Evolutionary conservation across 2,888 invertebrate genomes (phyloP), one percentile per base, ranked within the genome.

Genomic region (Spilarctia lutea): DNA sequence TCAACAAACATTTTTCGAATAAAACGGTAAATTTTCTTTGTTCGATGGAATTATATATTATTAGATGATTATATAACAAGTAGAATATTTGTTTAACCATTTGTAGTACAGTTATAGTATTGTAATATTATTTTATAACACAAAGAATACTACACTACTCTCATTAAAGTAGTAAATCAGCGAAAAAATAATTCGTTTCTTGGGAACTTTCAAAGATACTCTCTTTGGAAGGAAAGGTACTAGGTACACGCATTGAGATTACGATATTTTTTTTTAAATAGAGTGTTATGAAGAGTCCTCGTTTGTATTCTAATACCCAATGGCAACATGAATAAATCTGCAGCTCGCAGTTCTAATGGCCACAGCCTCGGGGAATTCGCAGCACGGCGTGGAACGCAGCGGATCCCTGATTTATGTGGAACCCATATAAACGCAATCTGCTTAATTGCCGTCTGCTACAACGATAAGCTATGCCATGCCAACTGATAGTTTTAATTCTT

Each of bases 341-440:
- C 71, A 24, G 65, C 42, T 73, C 89, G 88, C 88, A 33, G 6
- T 63, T 84, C 78, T 83, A 71, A 65, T 86, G 86, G 92, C 91
- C 91, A 69, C 52, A 82, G 78, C 83, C 78, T 82, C 75, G 81
- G 89, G 91, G 91, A 93, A 91, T 90, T 90, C 89, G 85, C 87
- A 88, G 83, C 87, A 84, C 86, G 82, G 83, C 89, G 86, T 86
- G 87, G 88, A 91, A 87, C 91, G 90, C 90, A 89, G 83, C 85
- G 90, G 91, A 92, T 91, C 93, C 88, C 93, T 94, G 94, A 94
- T 94, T 94, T 94, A 94, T 94, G 93, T 89, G 92, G 90, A 93
- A 92, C 93, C 94, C 93, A 94, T 94, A 94, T 91, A 93, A 94
- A 94, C 93, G 94, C 94, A 94, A 94, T 94, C 94, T 94, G 92